A percentile compares a stretch with the other conserved stretches of the same genome.
These are phyloP conservation scores for Macropus fuliginosus DNA, from an alignment of 2,797 vertebrate genomes.

Conservation along the genomic window DNA sequence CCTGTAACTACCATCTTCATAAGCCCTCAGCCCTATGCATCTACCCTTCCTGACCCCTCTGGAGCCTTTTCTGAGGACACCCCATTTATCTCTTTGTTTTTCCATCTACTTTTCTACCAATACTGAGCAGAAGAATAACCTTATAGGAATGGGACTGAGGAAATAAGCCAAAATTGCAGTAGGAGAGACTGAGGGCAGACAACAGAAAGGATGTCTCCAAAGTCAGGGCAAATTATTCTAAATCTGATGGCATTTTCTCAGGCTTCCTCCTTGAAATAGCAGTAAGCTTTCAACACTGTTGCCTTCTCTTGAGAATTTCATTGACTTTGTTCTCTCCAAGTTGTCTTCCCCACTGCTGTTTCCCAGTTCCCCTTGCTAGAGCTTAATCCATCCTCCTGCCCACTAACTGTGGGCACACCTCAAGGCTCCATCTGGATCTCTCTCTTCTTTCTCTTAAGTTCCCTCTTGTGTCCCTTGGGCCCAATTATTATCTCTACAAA, in stretches of 20 bases:
- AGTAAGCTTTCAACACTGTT: not conserved
- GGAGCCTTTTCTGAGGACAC: not conserved
- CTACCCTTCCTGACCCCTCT: not conserved
- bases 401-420: not conserved
- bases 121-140: not conserved
- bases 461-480: not conserved
- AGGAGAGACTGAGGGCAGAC: not conserved
- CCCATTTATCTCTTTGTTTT: not conserved
- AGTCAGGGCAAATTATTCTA: not conserved
- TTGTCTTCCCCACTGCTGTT: not conserved
- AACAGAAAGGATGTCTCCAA: slow-evolving; percentile 16
- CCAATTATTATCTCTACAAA: not conserved
- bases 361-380: not conserved
- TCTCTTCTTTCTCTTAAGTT: not conserved
- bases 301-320: not conserved
- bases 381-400: not conserved
- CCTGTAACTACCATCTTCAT: not conserved
- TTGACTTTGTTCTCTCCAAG: not conserved
- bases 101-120: not conserved
- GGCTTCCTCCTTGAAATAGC: not conserved
- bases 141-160: not conserved
- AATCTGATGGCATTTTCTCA: not conserved
- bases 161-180: not conserved
- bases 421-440: not conserved
- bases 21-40: not conserved